Evolutionary conservation across 1,140 invertebrate genomes (phyloP).

Genomic region (Sminthurinus signatus): DNA sequence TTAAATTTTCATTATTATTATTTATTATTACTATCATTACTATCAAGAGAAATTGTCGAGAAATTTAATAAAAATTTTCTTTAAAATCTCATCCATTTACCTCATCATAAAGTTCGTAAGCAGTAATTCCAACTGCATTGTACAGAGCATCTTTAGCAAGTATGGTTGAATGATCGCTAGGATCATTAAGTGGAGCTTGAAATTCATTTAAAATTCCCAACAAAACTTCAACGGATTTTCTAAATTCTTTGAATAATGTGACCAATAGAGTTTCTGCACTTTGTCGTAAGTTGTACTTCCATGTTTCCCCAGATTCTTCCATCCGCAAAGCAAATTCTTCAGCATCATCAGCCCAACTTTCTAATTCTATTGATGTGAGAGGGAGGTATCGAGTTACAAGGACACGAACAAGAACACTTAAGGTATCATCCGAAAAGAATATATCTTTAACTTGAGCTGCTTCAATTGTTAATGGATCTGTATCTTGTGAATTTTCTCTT

Average conservation of each 20-base stretch:
- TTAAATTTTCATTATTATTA: no score
- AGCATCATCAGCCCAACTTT: constrained; percentile 82
- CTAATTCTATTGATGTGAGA: constrained; percentile 72
- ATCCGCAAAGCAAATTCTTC: constrained; percentile 62
- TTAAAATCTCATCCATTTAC: no score
- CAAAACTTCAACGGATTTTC: constrained; percentile 60
- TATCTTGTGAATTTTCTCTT: constrained; percentile 15
- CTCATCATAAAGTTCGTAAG: constrained; percentile 86
- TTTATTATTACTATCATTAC: no score
- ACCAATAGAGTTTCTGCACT: constrained; percentile 75
- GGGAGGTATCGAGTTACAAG: constrained; percentile 84
- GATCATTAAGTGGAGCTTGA: constrained; percentile 54
- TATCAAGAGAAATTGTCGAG: no score
- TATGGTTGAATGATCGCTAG: constrained; percentile 66
- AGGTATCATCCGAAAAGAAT: constrained; percentile 63
- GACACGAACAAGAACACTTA: constrained; percentile 71
- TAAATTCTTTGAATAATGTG: constrained; percentile 73
- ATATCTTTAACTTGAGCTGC: constrained; percentile 61
- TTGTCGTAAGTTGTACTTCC: constrained; percentile 83
- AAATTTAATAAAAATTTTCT: no score
- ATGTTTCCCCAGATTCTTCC: constrained; percentile 81
- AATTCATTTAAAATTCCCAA: constrained; percentile 61
- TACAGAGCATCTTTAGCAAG: constrained; percentile 91
- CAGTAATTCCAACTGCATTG: constrained; percentile 80
- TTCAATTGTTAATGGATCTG: constrained; percentile 50